phyloP scores from a whole-genome alignment of 2,797 vertebrate species.

The Brachymystax lenok region DNA sequence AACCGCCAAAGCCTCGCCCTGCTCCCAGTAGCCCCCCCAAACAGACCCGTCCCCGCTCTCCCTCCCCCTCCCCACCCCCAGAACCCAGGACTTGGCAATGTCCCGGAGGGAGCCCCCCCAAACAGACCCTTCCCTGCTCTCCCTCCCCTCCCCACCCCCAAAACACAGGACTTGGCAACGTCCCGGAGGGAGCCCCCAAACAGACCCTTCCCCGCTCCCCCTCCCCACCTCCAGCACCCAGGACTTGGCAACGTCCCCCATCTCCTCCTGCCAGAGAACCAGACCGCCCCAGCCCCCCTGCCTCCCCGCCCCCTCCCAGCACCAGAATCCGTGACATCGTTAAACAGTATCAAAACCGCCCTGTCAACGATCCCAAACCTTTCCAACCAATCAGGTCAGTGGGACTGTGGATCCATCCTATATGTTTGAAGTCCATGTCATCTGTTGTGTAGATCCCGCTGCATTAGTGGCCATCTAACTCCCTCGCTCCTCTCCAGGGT shows the following conservation, averaged over 20 bases:
- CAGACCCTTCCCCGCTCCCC: constrained; percentile 22
- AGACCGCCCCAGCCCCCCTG: background rate
- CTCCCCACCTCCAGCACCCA: constrained; percentile 37
- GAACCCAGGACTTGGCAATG: constrained; percentile 47
- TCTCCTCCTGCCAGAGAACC: constrained; percentile 31
- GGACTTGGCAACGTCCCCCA: constrained; percentile 36
- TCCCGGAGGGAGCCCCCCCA: background rate
- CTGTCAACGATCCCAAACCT: constrained; percentile 71
- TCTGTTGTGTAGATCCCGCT: too few species aligned
- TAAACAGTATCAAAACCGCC: constrained; percentile 85
- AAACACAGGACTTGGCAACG: constrained; percentile 47
- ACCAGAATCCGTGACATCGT: constrained; percentile 89
- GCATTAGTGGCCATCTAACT: too few species aligned
- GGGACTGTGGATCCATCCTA: background rate
- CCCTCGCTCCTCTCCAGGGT: constrained; percentile 52
- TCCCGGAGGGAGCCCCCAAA: constrained; percentile 3
- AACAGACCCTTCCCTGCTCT: constrained; percentile 22
- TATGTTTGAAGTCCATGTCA: too few species aligned
- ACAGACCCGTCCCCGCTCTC: constrained; percentile 14
- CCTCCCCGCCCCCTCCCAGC: constrained; percentile 74
- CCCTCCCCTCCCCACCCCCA: constrained; percentile 26
- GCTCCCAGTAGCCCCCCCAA: constrained; percentile 22
- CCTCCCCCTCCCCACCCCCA: constrained; percentile 24
- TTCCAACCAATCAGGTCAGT: constrained; percentile 80
- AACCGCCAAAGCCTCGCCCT: constrained; percentile 42